Evolutionary conservation across 2,113 vertebrate genomes (phyloP).

Genomic region (Syrrhaptes paradoxus): DNA sequence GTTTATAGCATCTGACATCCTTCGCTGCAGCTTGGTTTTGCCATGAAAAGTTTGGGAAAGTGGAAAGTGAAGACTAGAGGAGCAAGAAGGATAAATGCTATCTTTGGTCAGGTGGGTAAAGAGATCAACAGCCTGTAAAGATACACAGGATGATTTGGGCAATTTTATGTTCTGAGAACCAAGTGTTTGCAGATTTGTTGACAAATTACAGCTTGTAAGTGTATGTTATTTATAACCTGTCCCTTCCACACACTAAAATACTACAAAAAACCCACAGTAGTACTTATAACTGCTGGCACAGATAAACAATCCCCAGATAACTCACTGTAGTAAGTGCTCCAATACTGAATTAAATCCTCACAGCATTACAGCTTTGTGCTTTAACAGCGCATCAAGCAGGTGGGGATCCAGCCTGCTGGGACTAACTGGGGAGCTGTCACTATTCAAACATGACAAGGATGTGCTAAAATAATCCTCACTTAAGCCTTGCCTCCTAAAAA

Average conservation of each 20-base stretch:
- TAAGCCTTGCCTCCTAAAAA: neutral
- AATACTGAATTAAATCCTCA: neutral
- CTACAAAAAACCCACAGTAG: neutral
- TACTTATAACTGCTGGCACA: neutral
- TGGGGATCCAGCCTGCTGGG: neutral
- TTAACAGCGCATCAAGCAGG: neutral
- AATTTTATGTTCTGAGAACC: neutral
- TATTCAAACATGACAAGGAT: neutral
- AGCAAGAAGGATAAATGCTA: rapidly evolving
- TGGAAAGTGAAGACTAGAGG: neutral
- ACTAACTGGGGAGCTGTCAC: neutral
- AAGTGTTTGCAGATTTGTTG: neutral
- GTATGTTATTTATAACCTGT: too few relatives aligned
- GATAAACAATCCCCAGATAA: neutral
- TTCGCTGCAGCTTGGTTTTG: neutral
- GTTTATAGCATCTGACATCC: neutral
- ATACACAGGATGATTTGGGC: neutral
- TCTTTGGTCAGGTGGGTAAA: neutral
- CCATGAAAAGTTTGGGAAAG: neutral
- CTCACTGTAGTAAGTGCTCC: neutral
- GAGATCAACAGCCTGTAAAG: neutral
- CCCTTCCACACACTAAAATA: neutral
- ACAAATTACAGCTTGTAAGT: neutral
- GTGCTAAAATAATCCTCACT: neutral
- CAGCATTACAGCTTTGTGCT: neutral